Base-by-base conservation (phyloP, 2,797 vertebrate genomes). In the Crenuchus spilurus region DNA sequence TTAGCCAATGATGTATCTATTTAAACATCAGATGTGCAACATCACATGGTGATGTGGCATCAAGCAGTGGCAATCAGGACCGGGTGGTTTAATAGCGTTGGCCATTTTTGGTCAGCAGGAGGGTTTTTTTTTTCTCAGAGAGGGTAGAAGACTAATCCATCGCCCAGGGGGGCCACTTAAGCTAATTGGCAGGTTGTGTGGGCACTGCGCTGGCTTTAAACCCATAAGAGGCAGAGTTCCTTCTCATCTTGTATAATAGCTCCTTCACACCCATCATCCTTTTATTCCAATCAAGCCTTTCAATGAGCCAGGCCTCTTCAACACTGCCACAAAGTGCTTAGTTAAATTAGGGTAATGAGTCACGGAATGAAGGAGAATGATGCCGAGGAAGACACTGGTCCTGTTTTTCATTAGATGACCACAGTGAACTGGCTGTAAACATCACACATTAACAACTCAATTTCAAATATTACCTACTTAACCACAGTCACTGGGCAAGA, bases 111-210 rank as follows among this genome's bases (percentile, higher is more conserved):
- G 76, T 72, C 9, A 80, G 69, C 13, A 66, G 67, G 72, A 58
- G 72, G n/a, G n/a, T n/a, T n/a, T n/a, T 58, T 75, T 86, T 75
- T 65, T 49, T 69, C 64, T 66, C 62, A 42, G 64, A 28, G 35
- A 52, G 70, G 35, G 74, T 58, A 76, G 51, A 68, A 46, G 75
- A 57, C 69, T 72, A 82, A 86, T 85, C 79, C 42, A 22, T 9
- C 75, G 75, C 65, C 58, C 78, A 63, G 33, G 57, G 78, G 84
- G 84, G 66, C 83, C 85, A 84, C 85, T 90, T 85, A 76, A 78
- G 60, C 51, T 81, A 88, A 90, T 90, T 85, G 87, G 65, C 48
- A 58, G 75, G 65, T 74, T 82, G 76, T 74, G 63, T 72, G 46
- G 77, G 78, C 72, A 86, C 76, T 70, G 67, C 64, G 54, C 62